Base-by-base conservation (phyloP, 2,113 vertebrate genomes). In the Vombatus ursinus region DNA sequence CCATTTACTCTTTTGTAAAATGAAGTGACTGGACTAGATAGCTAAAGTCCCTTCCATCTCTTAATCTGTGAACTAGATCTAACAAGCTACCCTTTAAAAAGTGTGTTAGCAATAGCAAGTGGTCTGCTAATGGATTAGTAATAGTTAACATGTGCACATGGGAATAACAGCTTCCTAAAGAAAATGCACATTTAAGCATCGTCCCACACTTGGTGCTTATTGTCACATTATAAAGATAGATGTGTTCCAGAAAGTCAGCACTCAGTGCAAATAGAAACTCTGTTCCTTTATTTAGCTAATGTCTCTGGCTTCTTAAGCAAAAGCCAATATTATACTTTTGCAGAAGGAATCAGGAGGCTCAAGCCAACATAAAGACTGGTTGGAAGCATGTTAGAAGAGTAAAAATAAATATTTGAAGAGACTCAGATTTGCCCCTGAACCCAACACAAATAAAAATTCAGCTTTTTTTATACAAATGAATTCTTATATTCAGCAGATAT, bases 171-270 rank as follows among this genome's bases (percentile, higher is more conserved):
- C 37, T 96, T 96, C 51, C 89, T 53, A 93, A 31, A 95, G 37
- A 68, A 95, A 97, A 94, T 31, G 77, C 92, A 61, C 28, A 95
- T 92, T 94, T 95, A 95, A 96, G 53, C 9, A 91, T 48, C 68
- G 93, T 93, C 50, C 61, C 53, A 96, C 91, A 96, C 44, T 44
- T 96, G 47, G 90, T n/a, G 25, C 52, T 95, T 95, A 84, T 94
- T 96, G 97, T 94, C 94, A 89, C 97, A 23, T 94, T 93, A 95
- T 89, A 49, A 93, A 95, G 47, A 61, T 54, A 97, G 90, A 95
- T 49, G 23, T 7, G 96, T 90, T 52, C 95, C 48, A 96, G 37
- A 92, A 91, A 95, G 96, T 95, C 96, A 10, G 92, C 68, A 84
- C 47, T 52, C 0, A n/a, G 49, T 91, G 16, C 93, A 94, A 96